Evolutionary conservation across 2,797 vertebrate species (phyloP), one percentile per base, ranked within the genome.

Genomic region (Carapus acus): DNA sequence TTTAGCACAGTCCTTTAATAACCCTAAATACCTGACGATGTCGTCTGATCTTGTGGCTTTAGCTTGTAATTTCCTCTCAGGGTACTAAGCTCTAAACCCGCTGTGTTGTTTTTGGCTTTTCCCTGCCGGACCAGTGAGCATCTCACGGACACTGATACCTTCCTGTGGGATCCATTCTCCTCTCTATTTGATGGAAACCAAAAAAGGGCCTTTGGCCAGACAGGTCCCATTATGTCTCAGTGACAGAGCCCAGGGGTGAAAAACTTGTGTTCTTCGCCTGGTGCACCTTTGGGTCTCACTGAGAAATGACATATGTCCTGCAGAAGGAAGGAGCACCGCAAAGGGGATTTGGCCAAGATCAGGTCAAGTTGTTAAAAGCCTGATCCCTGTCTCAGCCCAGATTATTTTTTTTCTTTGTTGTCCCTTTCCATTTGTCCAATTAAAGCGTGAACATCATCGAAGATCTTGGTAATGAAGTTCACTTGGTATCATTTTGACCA

Each of bases 101-200:
- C 69, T 84, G 81, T 87, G 83, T 85, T 85, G 81, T 78, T 84
- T 65, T 86, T 88, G 85, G 85, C 81, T 48, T 71, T 73, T 69
- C 64, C 60, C 46, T 22, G 62, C 34, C 49, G 42, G 81, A 78
- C 71, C 67, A 53, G 75, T 78, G 79, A 78, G 77, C 73, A 85
- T 80, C 74, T 50, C 69, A 54, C 37, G 64, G 76, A 78, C 75
- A 83, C 73, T 50, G 79, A 85, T 82, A 82, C 73, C 76, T 74
- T 88, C 85, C 85, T 81, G 50, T 73, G 85, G 83, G 82, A 87
- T 79, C 72, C 65, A 77, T 84, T 84, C 81, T 74, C 58, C 59
- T 70, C 67, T 73, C 64, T 55, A 60, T 81, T 78, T 83, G 76
- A 84, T 81, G 80, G 79, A 84, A 86, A 80, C 73, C 67, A 76